Evolutionary conservation across 2,888 invertebrate species (phyloP).

Genomic region (Troides oblongomaculatus): DNA sequence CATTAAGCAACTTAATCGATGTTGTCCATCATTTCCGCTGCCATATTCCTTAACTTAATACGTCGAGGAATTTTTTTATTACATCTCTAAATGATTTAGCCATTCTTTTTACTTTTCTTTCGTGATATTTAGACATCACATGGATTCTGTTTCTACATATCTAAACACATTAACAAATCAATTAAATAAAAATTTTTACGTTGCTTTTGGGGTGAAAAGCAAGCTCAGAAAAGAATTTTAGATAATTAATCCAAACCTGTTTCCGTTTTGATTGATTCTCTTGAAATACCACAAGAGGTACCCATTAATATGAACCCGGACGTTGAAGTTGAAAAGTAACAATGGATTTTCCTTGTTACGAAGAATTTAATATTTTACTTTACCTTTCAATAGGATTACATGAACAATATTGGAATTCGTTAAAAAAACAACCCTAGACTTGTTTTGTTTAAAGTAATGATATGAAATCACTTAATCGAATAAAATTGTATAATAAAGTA

Average conservation of each 20-base stretch:
- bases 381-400: not conserved
- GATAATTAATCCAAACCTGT: not conserved
- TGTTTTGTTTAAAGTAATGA: not conserved
- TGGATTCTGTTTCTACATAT: not conserved
- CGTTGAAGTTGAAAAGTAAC: slow-evolving; percentile 9
- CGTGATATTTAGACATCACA: not conserved
- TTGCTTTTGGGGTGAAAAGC: too few species aligned
- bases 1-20: not conserved
- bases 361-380: slow-evolving; percentile 1
- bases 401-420: not conserved
- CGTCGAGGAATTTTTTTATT: not conserved
- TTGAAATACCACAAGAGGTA: not conserved
- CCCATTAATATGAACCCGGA: slow-evolving; percentile 1
- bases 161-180: not conserved
- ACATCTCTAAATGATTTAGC: not conserved
- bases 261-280: slow-evolving; percentile 6
- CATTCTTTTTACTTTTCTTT: not conserved
- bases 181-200: too few species aligned
- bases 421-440: not conserved
- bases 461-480: not conserved
- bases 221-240: too few species aligned
- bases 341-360: slow-evolving; percentile 11
- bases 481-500: not conserved
- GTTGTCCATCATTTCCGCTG: not conserved
- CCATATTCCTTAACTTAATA: not conserved